Percentiles rank a stretch among this genome's conserved stretches.
Conservation (phyloP, 2,888 invertebrate genomes). For the Euclidia mi region DNA sequence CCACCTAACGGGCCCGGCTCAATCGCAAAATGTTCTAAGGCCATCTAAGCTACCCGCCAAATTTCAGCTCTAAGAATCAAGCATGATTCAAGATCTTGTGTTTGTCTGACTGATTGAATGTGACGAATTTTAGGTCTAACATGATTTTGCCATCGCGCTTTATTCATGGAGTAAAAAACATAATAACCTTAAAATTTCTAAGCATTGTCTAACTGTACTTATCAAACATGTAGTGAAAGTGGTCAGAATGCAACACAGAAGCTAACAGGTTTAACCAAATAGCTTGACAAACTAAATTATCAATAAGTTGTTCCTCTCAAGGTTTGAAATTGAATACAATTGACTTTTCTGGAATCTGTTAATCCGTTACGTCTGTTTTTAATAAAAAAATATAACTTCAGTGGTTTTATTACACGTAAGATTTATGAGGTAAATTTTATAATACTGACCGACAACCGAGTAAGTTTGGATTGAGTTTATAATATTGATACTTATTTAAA, state of each 20-base stretch:
- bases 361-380: slow-evolving; percentile 6
- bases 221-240: slow-evolving; percentile 40
- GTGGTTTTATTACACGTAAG: neutral
- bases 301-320: neutral
- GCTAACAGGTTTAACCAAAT: slow-evolving; percentile 38
- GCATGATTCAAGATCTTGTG: too few species aligned
- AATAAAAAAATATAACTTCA: neutral
- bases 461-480: too few species aligned
- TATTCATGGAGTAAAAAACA: slow-evolving; percentile 2
- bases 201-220: slow-evolving; percentile 35
- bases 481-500: too few species aligned
- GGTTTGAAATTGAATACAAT: slow-evolving; percentile 12
- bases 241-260: slow-evolving; percentile 10
- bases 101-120: too few species aligned
- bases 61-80: too few species aligned
- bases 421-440: too few species aligned
- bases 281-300: slow-evolving; percentile 12
- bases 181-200: neutral
- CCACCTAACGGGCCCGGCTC: too few species aligned
- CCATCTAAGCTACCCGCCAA: too few species aligned
- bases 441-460: too few species aligned
- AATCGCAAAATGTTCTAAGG: too few species aligned
- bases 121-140: too few species aligned
- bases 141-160: too few species aligned
- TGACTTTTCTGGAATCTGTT: neutral